A percentile compares a stretch with the other conserved stretches of the same genome.
Evolutionary conservation across 2,888 invertebrate species (phyloP).

Genomic region (Scrobipalpa atriplicella): DNA sequence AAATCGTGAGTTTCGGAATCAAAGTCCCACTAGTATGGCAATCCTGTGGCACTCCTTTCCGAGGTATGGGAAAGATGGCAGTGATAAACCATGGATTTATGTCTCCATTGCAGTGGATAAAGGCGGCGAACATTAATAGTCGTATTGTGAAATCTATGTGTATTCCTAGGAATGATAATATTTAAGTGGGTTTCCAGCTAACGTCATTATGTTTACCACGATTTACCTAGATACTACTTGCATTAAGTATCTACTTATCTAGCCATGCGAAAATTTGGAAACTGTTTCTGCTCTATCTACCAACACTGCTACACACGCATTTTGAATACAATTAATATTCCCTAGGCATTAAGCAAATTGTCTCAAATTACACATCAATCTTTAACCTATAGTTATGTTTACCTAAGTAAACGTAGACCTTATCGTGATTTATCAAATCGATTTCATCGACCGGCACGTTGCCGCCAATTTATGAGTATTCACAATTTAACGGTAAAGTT

Average conservation of each 20-base stretch:
- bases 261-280: no score
- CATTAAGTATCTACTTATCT: background rate
- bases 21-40: conserved; percentile 26
- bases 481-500: conserved; percentile 22
- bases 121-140: conserved; percentile 19
- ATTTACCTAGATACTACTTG: background rate
- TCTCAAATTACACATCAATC: background rate
- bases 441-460: background rate
- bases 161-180: conserved; percentile 15
- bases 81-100: conserved; percentile 27
- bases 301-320: no score
- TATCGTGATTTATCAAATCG: conserved; percentile 16
- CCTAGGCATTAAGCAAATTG: background rate
- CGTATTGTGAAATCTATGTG: conserved; percentile 12
- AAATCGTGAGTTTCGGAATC: conserved; percentile 41
- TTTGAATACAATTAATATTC: background rate
- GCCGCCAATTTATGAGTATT: conserved; percentile 16
- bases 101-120: conserved; percentile 26
- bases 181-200: conserved; percentile 4
- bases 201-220: background rate
- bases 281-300: no score
- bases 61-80: conserved; percentile 26
- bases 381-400: background rate
- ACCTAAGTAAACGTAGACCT: background rate
- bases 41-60: conserved; percentile 23